Evolutionary conservation across 1,140 invertebrate genomes (phyloP).

Genomic region (Eupeodes corollae): DNA sequence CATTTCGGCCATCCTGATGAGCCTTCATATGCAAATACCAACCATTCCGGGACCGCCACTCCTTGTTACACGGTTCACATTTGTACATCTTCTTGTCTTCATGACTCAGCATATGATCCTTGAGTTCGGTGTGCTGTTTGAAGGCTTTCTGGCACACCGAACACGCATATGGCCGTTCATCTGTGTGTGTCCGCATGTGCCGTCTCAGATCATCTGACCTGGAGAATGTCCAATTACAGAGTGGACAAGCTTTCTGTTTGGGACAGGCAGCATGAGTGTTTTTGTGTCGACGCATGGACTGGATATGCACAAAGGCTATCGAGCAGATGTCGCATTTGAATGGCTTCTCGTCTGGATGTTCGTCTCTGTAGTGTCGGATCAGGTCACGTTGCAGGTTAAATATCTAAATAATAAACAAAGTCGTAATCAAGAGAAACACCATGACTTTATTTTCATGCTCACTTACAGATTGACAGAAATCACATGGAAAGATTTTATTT

Average conservation of each 20-base stretch:
- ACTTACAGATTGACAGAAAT: too few species aligned
- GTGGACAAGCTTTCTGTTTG: not conserved
- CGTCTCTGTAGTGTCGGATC: not conserved
- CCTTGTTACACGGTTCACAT: not conserved
- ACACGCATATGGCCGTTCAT: conserved; percentile 2
- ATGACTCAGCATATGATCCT: not conserved
- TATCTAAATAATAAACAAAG: conserved; percentile 1
- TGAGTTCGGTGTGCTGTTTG: conserved; percentile 3
- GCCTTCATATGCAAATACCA: conserved; percentile 3
- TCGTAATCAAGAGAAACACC: not conserved
- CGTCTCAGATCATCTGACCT: conserved; percentile 2
- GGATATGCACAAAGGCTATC: not conserved
- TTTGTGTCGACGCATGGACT: conserved; percentile 3
- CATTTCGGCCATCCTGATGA: not conserved
- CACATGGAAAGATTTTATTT: too few species aligned
- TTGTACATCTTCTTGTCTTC: not conserved
- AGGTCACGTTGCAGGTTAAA: conserved; percentile 1
- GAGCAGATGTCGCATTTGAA: not conserved
- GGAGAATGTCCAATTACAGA: not conserved
- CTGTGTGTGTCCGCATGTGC: conserved; percentile 2
- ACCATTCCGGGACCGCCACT: conserved; percentile 1
- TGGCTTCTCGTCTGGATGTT: conserved; percentile 2
- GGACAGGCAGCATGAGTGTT: not conserved
- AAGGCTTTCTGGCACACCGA: conserved; percentile 1
- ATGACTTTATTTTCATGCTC: too few species aligned